phyloP scores from a whole-genome alignment of 2,113 vertebrate genomes.

The Hassar affinis region DNA sequence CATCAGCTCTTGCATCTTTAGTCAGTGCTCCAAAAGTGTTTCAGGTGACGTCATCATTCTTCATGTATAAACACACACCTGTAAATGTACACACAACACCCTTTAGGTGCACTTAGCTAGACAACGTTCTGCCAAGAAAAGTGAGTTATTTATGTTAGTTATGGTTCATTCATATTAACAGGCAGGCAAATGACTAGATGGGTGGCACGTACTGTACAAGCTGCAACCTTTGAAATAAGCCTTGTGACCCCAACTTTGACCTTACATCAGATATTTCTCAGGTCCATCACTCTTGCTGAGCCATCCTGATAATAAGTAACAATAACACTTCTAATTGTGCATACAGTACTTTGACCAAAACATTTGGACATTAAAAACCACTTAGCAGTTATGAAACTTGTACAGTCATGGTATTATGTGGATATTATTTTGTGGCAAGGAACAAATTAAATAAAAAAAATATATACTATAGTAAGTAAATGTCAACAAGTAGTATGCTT shows the following conservation, averaged over 20 bases:
- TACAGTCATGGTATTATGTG: not conserved
- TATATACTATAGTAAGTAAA: not conserved
- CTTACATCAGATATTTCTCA: not conserved
- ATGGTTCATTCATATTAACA: not conserved
- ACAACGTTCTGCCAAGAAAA: not conserved
- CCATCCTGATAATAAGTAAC: not conserved
- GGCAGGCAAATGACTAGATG: not conserved
- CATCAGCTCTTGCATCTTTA: constrained; percentile 92
- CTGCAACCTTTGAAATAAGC: not conserved
- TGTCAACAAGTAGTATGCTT: not conserved
- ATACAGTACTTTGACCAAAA: not conserved
- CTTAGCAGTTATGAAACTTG: not conserved
- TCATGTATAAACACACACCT: not conserved
- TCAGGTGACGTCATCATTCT: constrained; percentile 73
- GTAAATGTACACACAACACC: not conserved
- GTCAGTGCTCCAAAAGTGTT: constrained; percentile 98
- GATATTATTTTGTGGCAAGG: not conserved
- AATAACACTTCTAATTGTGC: not conserved
- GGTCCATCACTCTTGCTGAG: not conserved
- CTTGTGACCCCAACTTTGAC: not conserved
- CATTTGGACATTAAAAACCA: not conserved
- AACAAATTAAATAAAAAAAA: not conserved
- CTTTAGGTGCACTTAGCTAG: not conserved
- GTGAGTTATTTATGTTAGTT: not conserved
- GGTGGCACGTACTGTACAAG: not conserved